Evolutionary conservation across 1,140 invertebrate species (phyloP).

Genomic region (Sesamia nonagrioides): DNA sequence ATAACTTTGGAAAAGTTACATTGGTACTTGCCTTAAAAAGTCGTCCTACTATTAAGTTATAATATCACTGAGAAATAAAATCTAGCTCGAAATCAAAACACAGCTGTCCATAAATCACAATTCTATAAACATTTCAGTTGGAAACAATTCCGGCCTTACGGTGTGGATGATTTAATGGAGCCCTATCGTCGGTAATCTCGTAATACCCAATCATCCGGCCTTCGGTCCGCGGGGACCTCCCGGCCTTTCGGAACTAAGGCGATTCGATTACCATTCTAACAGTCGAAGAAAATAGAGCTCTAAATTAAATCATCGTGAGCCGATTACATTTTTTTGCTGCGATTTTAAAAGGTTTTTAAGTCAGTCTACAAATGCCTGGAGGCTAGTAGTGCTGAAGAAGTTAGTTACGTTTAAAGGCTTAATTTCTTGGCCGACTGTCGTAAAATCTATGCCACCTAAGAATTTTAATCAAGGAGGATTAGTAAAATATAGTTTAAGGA

Average conservation of each 20-base stretch:
- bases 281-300: conserved; percentile 37
- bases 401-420: too few species aligned
- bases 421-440: too few species aligned
- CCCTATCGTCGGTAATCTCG: conserved; percentile 70
- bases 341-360: conserved; percentile 1
- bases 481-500: too few species aligned
- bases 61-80: too few species aligned
- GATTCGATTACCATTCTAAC: conserved; percentile 68
- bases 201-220: conserved; percentile 80
- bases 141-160: conserved; percentile 64
- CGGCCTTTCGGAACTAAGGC: conserved; percentile 53
- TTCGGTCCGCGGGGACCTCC: conserved; percentile 60
- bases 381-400: too few species aligned
- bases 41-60: too few species aligned
- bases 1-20: too few species aligned
- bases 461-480: too few species aligned
- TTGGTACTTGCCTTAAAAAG: too few species aligned
- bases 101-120: conserved; percentile 18
- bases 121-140: conserved; percentile 19
- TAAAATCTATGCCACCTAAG: too few species aligned
- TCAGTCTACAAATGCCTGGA: too few species aligned
- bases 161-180: conserved; percentile 78
- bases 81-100: conserved; percentile 30
- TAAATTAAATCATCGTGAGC: conserved; percentile 32
- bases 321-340: conserved; percentile 19